A percentile compares a stretch with the other conserved stretches of the same genome.
These are phyloP conservation scores for Metellina segmentata DNA, from an alignment of 2,888 invertebrate species.

Conservation along the genomic window DNA sequence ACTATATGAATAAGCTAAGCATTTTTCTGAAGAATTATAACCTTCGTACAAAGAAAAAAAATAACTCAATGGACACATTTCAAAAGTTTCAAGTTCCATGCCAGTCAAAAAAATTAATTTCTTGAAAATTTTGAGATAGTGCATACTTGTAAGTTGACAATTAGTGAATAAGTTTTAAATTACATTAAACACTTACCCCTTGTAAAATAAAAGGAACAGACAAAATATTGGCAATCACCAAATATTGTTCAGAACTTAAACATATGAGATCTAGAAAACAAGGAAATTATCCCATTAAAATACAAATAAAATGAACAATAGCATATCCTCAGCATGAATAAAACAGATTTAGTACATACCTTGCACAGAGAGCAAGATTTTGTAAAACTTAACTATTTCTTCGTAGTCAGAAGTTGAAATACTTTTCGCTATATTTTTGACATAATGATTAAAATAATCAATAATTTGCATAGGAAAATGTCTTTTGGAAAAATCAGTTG, in stretches of 20 bases:
- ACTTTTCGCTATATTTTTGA: constrained; percentile 3
- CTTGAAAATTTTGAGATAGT: too few relatives aligned
- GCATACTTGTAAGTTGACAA: not conserved
- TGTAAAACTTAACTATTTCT: constrained; percentile 29
- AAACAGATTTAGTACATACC: constrained; percentile 24
- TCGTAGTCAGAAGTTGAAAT: constrained; percentile 12
- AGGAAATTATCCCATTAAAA: constrained; percentile 10
- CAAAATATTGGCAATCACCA: constrained; percentile 36
- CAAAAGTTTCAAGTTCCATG: too few relatives aligned
- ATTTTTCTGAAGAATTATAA: too few relatives aligned
- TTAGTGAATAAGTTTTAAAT: not conserved
- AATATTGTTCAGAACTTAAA: constrained; percentile 35
- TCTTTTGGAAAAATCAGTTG: not conserved
- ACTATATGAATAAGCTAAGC: too few relatives aligned
- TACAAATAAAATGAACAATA: not conserved
- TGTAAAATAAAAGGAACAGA: constrained; percentile 52
- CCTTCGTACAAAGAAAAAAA: too few relatives aligned
- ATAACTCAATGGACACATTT: too few relatives aligned
- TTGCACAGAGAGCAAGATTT: constrained; percentile 16
- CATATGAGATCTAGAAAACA: constrained; percentile 10
- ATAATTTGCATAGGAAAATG: constrained; percentile 24
- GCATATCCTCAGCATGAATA: not conserved
- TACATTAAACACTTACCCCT: constrained; percentile 25
- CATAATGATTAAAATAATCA: constrained; percentile 16
- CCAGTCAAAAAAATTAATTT: too few relatives aligned